A percentile compares a stretch with the other conserved stretches of the same genome.
These are phyloP conservation scores for Heteronetta atricapilla DNA, from an alignment of 2,113 vertebrate genomes.

Conservation along the genomic window DNA sequence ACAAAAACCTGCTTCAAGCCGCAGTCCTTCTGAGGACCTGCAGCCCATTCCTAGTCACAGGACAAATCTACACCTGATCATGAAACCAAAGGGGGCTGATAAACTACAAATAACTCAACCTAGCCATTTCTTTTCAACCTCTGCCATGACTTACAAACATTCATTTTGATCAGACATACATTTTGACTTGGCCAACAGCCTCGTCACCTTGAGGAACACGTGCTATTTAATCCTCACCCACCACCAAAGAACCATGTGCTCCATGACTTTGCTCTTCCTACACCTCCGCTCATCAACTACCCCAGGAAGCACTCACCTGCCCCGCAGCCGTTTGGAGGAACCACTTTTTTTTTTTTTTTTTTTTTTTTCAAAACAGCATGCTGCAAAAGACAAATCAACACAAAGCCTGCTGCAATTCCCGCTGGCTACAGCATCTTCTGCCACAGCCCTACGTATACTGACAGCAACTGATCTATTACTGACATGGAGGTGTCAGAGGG, in stretches of 20 bases:
- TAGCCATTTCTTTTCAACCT: not conserved
- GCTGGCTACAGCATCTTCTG: not conserved
- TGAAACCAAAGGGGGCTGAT: constrained; percentile 8
- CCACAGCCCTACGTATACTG: not conserved
- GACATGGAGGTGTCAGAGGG: not conserved
- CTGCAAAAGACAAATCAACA: not conserved
- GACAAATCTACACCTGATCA: not conserved
- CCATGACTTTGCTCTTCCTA: not conserved
- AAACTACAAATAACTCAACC: not conserved
- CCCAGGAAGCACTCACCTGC: not conserved
- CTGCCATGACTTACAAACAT: not conserved
- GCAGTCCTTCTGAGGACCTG: not conserved
- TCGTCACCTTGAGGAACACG: not conserved
- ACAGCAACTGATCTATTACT: not conserved
- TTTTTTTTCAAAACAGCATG: not conserved
- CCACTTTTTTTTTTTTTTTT: not conserved
- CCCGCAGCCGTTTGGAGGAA: not conserved
- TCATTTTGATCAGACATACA: not conserved
- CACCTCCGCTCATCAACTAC: not conserved
- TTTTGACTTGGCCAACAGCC: not conserved
- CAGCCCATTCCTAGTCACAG: not conserved
- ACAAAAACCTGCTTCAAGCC: not conserved
- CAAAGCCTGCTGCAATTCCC: not conserved
- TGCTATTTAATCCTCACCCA: not conserved
- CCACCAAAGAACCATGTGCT: not conserved